These are phyloP conservation scores for Agelastica alni DNA, from an alignment of 2,888 invertebrate species.

Conservation along the genomic window DNA sequence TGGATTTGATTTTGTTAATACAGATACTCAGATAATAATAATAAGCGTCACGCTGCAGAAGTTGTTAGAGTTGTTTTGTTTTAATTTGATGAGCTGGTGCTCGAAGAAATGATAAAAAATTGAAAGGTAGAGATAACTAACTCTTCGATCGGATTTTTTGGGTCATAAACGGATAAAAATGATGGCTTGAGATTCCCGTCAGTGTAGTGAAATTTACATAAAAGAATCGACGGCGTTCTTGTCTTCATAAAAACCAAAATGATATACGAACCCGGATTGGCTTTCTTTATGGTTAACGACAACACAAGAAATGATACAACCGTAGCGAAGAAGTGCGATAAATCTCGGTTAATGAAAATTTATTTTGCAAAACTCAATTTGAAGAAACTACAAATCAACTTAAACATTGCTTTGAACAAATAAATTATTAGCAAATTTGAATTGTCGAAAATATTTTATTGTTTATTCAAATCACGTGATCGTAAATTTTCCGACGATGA, in stretches of 20 bases:
- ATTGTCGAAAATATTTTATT: constrained; percentile 29
- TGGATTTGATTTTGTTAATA: background rate
- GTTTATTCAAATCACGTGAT: constrained; percentile 27
- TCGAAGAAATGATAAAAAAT: background rate
- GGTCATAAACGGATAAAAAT: constrained; percentile 2
- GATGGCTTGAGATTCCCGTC: constrained; percentile 11
- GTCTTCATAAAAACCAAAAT: constrained; percentile 35
- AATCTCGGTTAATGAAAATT: constrained; percentile 45
- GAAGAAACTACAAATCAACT: constrained; percentile 34
- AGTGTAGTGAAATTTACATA: constrained; percentile 18
- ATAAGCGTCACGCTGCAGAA: too few relatives aligned
- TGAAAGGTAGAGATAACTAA: background rate
- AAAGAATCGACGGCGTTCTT: constrained; percentile 15
- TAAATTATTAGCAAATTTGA: constrained; percentile 33
- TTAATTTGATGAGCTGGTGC: too few relatives aligned
- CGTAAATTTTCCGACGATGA: constrained; percentile 22
- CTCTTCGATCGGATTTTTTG: background rate
- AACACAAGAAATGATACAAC: constrained; percentile 42
- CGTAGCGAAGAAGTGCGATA: constrained; percentile 34
- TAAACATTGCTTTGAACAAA: constrained; percentile 26
- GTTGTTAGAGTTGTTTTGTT: too few relatives aligned
- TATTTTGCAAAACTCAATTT: constrained; percentile 42
- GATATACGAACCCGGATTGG: constrained; percentile 37
- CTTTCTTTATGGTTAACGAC: constrained; percentile 34
- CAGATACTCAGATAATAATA: too few relatives aligned